These are phyloP conservation scores for Emmelina monodactyla DNA, from an alignment of 2,888 invertebrate genomes.

Conservation along the genomic window DNA sequence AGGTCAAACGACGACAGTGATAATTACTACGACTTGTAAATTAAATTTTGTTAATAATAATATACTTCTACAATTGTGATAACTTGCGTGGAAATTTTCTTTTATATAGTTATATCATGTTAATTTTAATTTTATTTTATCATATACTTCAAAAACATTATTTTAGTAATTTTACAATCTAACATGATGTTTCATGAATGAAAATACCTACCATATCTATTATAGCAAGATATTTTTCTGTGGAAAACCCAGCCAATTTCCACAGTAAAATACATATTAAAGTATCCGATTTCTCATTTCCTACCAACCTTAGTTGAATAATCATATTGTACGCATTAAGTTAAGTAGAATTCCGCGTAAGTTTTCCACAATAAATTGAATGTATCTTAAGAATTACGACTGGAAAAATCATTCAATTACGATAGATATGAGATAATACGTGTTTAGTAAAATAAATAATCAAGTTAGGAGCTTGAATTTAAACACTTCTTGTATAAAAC, in stretches of 20 bases:
- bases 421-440: neutral
- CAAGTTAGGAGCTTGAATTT: too few species aligned
- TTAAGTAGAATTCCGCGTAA: neutral
- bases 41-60: conserved; percentile 5
- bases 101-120: conserved; percentile 5
- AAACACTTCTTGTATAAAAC: too few species aligned
- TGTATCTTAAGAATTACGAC: conserved; percentile 1
- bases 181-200: too few species aligned
- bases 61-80: neutral
- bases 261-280: conserved; percentile 27
- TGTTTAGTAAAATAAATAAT: too few species aligned
- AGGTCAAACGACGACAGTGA: conserved; percentile 36
- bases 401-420: conserved; percentile 1
- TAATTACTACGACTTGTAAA: conserved; percentile 45
- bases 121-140: conserved; percentile 15
- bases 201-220: too few species aligned
- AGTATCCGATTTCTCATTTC: conserved; percentile 3
- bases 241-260: conserved; percentile 48
- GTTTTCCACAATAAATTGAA: conserved; percentile 6
- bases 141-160: too few species aligned
- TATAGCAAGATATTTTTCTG: conserved; percentile 24
- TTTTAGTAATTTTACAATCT: too few species aligned
- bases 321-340: neutral
- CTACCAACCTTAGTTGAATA: neutral
- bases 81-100: conserved; percentile 23